Evolutionary conservation across 2,113 vertebrate genomes (phyloP).

Genomic region (Chaetops frenatus): DNA sequence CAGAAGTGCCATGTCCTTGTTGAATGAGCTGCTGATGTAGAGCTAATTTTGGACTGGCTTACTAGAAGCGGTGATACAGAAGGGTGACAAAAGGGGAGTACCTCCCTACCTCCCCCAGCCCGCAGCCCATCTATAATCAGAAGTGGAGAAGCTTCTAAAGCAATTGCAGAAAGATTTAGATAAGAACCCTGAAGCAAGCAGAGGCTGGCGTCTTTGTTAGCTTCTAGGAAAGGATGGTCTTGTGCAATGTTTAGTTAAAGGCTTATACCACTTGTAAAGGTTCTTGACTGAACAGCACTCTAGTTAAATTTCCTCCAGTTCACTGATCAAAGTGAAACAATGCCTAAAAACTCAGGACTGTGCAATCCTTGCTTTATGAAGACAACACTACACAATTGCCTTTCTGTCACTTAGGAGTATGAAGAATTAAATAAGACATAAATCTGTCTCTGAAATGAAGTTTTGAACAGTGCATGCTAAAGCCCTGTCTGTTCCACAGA

Average conservation of each 20-base stretch:
- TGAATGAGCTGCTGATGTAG: background rate
- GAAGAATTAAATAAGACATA: background rate
- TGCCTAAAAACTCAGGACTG: background rate
- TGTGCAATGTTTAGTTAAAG: constrained; percentile 9
- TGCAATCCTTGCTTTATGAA: background rate
- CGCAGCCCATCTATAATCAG: background rate
- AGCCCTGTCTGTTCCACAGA: background rate
- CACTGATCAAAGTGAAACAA: background rate
- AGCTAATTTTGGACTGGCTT: background rate
- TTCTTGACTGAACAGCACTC: background rate
- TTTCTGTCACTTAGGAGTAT: background rate
- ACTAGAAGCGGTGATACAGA: background rate
- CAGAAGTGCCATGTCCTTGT: background rate
- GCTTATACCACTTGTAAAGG: background rate
- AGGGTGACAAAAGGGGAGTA: background rate
- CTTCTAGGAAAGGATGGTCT: background rate
- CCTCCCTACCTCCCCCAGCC: too few species aligned
- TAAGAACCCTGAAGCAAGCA: background rate
- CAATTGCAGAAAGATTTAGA: background rate
- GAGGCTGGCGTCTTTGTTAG: background rate
- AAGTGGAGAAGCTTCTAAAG: background rate
- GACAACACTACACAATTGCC: background rate
- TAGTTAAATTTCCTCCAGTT: background rate
- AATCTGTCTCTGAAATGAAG: background rate
- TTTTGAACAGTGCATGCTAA: background rate